Conservation (phyloP, 1,140 invertebrate genomes). For the Hyles euphorbiae region DNA sequence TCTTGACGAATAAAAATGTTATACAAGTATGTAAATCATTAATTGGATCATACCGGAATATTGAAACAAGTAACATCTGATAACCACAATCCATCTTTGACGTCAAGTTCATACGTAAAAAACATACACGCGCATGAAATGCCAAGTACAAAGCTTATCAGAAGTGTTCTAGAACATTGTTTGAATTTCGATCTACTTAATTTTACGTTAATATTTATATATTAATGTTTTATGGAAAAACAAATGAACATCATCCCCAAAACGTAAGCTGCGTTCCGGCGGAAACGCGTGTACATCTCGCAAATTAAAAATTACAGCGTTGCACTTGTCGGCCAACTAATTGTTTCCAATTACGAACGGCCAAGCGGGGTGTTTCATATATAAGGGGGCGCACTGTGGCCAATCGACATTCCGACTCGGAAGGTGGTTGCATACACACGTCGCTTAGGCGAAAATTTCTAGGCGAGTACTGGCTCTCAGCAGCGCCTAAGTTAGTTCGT, state of each 20-base stretch:
- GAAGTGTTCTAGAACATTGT: background rate
- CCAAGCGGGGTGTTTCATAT: constrained; percentile 60
- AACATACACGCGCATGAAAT: too few relatives aligned
- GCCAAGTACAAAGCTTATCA: too few relatives aligned
- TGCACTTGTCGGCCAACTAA: constrained; percentile 60
- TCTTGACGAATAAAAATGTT: too few relatives aligned
- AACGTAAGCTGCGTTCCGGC: constrained; percentile 18
- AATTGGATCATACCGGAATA: too few relatives aligned
- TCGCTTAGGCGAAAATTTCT: constrained; percentile 70
- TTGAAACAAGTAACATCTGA: too few relatives aligned
- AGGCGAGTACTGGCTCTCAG: constrained; percentile 66
- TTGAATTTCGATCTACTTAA: too few relatives aligned
- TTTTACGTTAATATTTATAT: too few relatives aligned
- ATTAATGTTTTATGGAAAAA: background rate
- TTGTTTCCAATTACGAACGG: constrained; percentile 65
- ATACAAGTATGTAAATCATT: too few relatives aligned
- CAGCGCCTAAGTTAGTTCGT: constrained; percentile 71
- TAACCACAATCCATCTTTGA: too few relatives aligned
- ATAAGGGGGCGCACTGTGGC: constrained; percentile 50
- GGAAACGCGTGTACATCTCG: constrained; percentile 39
- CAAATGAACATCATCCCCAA: background rate
- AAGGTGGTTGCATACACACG: constrained; percentile 55
- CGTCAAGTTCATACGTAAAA: background rate
- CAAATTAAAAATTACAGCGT: constrained; percentile 56
- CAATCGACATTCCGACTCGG: constrained; percentile 59